phyloP scores from a whole-genome alignment of 1,140 invertebrate genomes.

The Watersipora subatra region DNA sequence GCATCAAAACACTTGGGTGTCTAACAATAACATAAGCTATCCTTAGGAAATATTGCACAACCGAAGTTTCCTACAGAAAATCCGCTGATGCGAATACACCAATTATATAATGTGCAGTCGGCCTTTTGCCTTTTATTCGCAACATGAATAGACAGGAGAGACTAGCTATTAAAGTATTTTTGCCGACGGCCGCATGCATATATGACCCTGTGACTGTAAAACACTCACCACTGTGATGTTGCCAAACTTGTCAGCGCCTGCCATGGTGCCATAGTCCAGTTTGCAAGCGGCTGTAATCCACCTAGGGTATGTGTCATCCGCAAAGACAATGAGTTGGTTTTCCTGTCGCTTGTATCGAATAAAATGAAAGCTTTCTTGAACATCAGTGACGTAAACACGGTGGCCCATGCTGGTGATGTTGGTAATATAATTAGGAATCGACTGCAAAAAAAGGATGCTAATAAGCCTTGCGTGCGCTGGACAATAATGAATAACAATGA shows the following conservation, averaged over 20 bases:
- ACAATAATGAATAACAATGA: not conserved
- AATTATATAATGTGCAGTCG: too few species aligned
- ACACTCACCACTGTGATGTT: conserved; percentile 72
- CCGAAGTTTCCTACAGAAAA: too few species aligned
- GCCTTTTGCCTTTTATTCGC: too few species aligned
- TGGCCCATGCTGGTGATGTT: conserved; percentile 84
- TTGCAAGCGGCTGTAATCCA: conserved; percentile 84
- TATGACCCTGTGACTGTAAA: too few species aligned
- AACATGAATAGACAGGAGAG: too few species aligned
- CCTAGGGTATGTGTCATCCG: conserved; percentile 89
- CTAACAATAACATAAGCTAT: too few species aligned
- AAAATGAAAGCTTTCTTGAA: conserved; percentile 94
- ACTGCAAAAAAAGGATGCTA: conserved; percentile 47
- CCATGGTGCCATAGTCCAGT: conserved; percentile 93
- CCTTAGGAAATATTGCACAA: too few species aligned
- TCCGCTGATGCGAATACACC: too few species aligned
- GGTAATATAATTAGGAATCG: conserved; percentile 86
- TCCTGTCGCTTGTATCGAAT: conserved; percentile 86
- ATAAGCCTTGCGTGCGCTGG: too few species aligned
- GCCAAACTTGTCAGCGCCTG: conserved; percentile 96
- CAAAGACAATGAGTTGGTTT: conserved; percentile 95
- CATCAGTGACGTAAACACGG: conserved; percentile 83
- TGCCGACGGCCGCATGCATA: too few species aligned
- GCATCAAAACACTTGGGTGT: too few species aligned
- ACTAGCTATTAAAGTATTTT: too few species aligned